Conservation (phyloP, 2,113 vertebrate genomes). For the Nematolebias whitei region DNA sequence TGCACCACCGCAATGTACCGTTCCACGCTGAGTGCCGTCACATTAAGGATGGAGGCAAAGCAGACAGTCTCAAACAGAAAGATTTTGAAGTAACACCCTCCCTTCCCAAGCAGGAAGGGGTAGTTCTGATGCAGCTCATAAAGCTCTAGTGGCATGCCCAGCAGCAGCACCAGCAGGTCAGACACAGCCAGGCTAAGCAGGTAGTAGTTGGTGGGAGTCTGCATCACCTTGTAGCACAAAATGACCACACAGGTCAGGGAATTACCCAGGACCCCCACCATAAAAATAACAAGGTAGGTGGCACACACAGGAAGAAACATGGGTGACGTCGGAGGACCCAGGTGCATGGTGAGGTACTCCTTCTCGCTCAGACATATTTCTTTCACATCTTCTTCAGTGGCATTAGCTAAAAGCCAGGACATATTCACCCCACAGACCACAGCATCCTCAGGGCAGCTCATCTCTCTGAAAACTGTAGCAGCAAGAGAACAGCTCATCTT, state of each 20-base stretch:
- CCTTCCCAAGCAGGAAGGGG: constrained; percentile 73
- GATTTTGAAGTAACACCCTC: constrained; percentile 79
- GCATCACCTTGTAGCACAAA: constrained; percentile 71
- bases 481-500: constrained; percentile 66
- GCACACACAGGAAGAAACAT: constrained; percentile 71
- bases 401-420: constrained; percentile 44
- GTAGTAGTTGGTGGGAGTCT: constrained; percentile 80
- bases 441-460: constrained; percentile 53
- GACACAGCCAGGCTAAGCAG: constrained; percentile 78
- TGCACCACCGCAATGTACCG: constrained; percentile 78
- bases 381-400: constrained; percentile 32
- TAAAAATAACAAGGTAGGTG: constrained; percentile 74
- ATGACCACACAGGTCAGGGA: constrained; percentile 76
- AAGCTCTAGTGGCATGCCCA: constrained; percentile 79
- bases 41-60: constrained; percentile 79
- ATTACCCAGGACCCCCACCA: constrained; percentile 75
- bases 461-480: neutral
- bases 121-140: constrained; percentile 80
- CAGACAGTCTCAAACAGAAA: constrained; percentile 80
- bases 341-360: constrained; percentile 46
- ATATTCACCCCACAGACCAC: constrained; percentile 63
- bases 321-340: constrained; percentile 65
- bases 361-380: constrained; percentile 63
- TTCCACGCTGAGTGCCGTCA: constrained; percentile 77
- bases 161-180: constrained; percentile 76